Conservation (phyloP, 92 coral and sea anemone species). For the Scolanthus callimorphus region DNA sequence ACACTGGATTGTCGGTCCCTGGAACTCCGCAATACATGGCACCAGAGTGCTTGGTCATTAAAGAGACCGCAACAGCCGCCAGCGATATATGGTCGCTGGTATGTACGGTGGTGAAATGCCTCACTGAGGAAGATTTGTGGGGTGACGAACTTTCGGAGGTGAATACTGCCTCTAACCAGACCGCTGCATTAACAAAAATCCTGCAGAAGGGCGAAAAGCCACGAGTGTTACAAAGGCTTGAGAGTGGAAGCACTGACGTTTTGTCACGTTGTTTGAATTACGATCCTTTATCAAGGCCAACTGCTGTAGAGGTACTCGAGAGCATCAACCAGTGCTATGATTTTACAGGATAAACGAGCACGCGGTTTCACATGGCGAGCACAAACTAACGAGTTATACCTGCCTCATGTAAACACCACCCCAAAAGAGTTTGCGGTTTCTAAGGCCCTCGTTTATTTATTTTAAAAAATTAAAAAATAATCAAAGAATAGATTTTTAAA, state of each 20-base stretch:
- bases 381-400: no score
- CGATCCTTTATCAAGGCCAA: background rate
- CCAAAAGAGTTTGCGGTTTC: no score
- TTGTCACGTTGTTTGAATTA: background rate
- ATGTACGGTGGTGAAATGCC: constrained; percentile 32
- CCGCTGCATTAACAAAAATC: background rate
- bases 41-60: constrained; percentile 43
- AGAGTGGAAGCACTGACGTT: background rate
- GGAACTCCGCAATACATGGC: constrained; percentile 57
- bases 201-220: background rate
- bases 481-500: no score
- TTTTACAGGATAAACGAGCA: no score
- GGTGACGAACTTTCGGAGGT: background rate
- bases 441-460: no score
- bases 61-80: constrained; percentile 12
- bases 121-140: constrained; percentile 32
- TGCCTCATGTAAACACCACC: no score
- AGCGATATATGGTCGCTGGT: constrained; percentile 48
- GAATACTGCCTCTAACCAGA: background rate
- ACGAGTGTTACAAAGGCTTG: background rate
- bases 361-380: no score
- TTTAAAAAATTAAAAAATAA: no score
- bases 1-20: constrained; percentile 5
- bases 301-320: background rate
- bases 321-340: no score